Evolutionary conservation across 1,140 invertebrate genomes (phyloP).

Genomic region (Bombus superbus): DNA sequence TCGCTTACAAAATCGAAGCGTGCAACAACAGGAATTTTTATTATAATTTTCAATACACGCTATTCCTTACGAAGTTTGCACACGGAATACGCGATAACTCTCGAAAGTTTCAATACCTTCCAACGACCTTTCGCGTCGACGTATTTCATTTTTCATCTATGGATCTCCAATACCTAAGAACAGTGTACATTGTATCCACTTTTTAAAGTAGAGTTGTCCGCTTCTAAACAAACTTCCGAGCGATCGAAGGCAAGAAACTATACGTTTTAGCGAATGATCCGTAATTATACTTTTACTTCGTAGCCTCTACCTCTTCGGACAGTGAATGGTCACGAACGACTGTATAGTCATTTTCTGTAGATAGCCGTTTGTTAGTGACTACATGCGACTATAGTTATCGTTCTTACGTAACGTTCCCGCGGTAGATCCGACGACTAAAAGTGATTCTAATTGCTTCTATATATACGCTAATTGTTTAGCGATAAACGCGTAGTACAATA

Average conservation of each 20-base stretch:
- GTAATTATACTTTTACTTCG: neutral
- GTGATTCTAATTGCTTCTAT: neutral
- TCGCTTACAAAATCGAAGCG: too few species aligned
- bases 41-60: too few species aligned
- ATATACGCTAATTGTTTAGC: neutral
- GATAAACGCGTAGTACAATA: neutral
- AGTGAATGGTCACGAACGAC: neutral
- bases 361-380: neutral
- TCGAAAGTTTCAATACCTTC: too few species aligned
- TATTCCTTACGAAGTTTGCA: too few species aligned
- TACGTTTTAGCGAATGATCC: neutral
- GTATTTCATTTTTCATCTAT: too few species aligned
- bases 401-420: slow-evolving; percentile 8
- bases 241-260: neutral
- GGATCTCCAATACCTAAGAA: too few species aligned
- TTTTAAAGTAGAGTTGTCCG: neutral
- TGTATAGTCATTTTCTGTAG: neutral
- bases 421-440: neutral
- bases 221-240: neutral
- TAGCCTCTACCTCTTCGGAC: neutral
- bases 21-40: too few species aligned
- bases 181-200: too few species aligned
- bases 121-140: too few species aligned
- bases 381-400: neutral
- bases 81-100: too few species aligned